A percentile compares a stretch with the other conserved stretches of the same genome.
These are phyloP conservation scores for Sparidentex hasta DNA, from an alignment of 2,797 vertebrate species.

Conservation along the genomic window DNA sequence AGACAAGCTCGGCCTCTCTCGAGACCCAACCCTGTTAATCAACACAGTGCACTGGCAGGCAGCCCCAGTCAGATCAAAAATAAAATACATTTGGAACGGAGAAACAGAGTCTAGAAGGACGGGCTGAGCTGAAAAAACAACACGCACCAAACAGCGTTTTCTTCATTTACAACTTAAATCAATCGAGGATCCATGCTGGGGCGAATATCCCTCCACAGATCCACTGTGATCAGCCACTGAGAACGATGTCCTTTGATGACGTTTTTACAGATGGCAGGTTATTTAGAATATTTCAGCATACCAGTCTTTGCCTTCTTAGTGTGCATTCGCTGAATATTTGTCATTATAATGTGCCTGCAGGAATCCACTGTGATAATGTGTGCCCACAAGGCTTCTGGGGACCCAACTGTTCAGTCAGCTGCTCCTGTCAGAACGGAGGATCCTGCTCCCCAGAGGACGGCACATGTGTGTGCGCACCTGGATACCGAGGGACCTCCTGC, in stretches of 20 bases:
- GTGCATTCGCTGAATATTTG: slow-evolving; percentile 61
- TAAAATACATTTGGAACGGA: slow-evolving; percentile 80
- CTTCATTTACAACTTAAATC: slow-evolving; percentile 62
- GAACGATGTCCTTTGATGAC: slow-evolving; percentile 42
- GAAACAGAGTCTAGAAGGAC: slow-evolving; percentile 72
- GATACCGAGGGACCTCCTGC: slow-evolving; percentile 95
- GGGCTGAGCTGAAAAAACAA: slow-evolving; percentile 66
- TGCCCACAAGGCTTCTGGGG: slow-evolving; percentile 96
- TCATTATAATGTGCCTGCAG: slow-evolving; percentile 80
- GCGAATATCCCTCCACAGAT: slow-evolving; percentile 58
- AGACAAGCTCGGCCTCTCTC: slow-evolving; percentile 81
- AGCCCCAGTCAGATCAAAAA: slow-evolving; percentile 85
- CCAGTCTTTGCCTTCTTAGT: slow-evolving; percentile 39
- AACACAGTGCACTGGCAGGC: slow-evolving; percentile 84
- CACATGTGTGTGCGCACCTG: slow-evolving; percentile 94
- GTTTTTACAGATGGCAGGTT: slow-evolving; percentile 58
- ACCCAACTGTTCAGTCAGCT: slow-evolving; percentile 96
- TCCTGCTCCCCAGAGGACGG: slow-evolving; percentile 97
- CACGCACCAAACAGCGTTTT: slow-evolving; percentile 48
- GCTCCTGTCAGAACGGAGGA: slow-evolving; percentile 96
- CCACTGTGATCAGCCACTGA: slow-evolving; percentile 49
- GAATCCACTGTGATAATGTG: slow-evolving; percentile 94
- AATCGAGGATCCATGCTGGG: slow-evolving; percentile 47
- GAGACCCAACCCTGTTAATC: slow-evolving; percentile 88
- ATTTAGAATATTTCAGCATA: slow-evolving; percentile 54